Evolutionary conservation across 2,113 vertebrate genomes (phyloP).

Genomic region (Hymenochirus boettgeri): DNA sequence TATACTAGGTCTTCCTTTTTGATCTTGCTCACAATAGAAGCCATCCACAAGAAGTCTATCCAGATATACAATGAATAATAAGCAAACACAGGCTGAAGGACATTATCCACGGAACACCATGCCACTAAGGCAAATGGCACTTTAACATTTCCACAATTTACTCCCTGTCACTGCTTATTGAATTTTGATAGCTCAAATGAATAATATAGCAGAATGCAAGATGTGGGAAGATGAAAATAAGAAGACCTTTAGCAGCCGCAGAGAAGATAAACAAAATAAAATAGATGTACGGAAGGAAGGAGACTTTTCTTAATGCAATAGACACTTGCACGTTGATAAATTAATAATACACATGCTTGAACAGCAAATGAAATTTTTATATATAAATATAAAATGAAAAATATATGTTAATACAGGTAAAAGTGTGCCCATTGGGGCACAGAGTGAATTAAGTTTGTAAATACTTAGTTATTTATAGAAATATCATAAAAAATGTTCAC

Average conservation of each 20-base stretch:
- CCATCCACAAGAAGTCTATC: constrained; percentile 52
- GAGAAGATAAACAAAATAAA: constrained; percentile 33
- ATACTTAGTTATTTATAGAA: too few relatives aligned
- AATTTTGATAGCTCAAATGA: constrained; percentile 41
- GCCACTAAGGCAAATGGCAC: constrained; percentile 29
- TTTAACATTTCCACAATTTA: constrained; percentile 40
- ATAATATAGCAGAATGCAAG: constrained; percentile 27
- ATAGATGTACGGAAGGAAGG: constrained; percentile 5
- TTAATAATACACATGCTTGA: too few relatives aligned
- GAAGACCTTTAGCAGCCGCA: constrained; percentile 23
- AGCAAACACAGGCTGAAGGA: constrained; percentile 48
- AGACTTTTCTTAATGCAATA: not conserved
- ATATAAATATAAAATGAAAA: too few relatives aligned
- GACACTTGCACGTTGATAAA: too few relatives aligned
- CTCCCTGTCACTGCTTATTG: constrained; percentile 38
- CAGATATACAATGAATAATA: constrained; percentile 43
- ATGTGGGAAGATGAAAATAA: constrained; percentile 22
- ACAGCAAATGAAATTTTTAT: too few relatives aligned
- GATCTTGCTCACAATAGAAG: constrained; percentile 50
- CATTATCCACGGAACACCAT: constrained; percentile 1
- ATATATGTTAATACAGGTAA: too few relatives aligned
- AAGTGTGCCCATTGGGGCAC: too few relatives aligned
- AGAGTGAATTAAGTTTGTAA: too few relatives aligned
- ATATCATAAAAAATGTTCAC: too few relatives aligned
- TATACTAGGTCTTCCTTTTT: constrained; percentile 49